Evolutionary conservation across 1,140 invertebrate species (phyloP).

Genomic region (Cyrtorhinus lividipennis): DNA sequence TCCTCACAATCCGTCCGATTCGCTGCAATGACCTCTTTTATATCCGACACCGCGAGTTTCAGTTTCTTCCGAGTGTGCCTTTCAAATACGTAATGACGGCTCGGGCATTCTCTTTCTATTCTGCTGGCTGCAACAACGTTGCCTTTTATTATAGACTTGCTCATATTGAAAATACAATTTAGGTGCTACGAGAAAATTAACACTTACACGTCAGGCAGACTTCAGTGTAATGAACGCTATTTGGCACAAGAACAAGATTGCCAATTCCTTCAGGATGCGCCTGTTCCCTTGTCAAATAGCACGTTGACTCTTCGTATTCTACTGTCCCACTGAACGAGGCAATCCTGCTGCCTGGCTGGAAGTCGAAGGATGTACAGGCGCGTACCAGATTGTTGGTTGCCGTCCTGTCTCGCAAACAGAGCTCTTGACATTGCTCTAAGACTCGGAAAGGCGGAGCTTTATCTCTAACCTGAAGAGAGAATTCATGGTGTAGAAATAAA

Average conservation of each 20-base stretch:
- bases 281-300: conserved; percentile 70
- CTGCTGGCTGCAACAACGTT: conserved; percentile 53
- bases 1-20: conserved; percentile 82
- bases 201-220: conserved; percentile 74
- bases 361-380: conserved; percentile 74
- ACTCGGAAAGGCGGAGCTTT: conserved; percentile 68
- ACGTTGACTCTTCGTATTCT: conserved; percentile 81
- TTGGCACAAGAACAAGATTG: conserved; percentile 65
- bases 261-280: conserved; percentile 71
- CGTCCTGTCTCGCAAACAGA: conserved; percentile 67
- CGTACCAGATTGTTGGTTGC: conserved; percentile 61
- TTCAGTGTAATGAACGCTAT: conserved; percentile 77
- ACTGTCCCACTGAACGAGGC: conserved; percentile 62
- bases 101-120: conserved; percentile 72
- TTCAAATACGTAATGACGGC: conserved; percentile 73
- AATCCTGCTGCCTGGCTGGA: conserved; percentile 70
- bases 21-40: conserved; percentile 60
- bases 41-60: conserved; percentile 56
- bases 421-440: conserved; percentile 64
- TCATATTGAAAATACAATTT: conserved; percentile 27
- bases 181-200: not conserved
- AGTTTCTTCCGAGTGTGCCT: conserved; percentile 67
- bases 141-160: no score
- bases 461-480: conserved; percentile 46
- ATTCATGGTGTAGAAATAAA: no score